Evolutionary conservation across 2,888 invertebrate genomes (phyloP).

Genomic region (Yponomeuta evonymella): DNA sequence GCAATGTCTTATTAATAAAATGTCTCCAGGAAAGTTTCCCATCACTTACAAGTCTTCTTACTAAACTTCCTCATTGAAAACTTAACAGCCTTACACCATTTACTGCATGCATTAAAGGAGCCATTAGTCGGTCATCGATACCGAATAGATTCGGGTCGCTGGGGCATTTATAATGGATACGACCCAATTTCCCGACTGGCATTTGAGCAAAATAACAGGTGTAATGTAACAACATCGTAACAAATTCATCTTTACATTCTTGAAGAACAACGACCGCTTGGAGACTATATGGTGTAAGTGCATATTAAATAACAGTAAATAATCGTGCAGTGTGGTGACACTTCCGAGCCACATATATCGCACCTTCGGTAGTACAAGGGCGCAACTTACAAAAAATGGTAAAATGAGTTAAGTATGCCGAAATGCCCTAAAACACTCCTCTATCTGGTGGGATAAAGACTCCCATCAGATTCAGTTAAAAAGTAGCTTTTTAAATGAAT

Average conservation of each 20-base stretch:
- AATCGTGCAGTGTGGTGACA: too few species aligned
- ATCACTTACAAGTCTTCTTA: not conserved
- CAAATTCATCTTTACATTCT: not conserved
- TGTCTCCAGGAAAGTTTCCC: not conserved
- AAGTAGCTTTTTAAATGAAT: too few species aligned
- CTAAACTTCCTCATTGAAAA: too few species aligned
- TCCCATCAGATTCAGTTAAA: too few species aligned
- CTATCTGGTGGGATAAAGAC: too few species aligned
- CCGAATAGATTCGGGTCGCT: not conserved
- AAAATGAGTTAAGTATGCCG: too few species aligned
- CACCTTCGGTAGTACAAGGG: too few species aligned
- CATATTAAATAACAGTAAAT: not conserved
- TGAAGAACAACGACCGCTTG: not conserved
- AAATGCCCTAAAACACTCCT: too few species aligned
- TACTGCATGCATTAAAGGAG: not conserved
- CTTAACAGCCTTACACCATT: not conserved
- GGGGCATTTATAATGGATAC: not conserved
- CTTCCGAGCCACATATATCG: too few species aligned
- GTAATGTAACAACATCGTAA: not conserved
- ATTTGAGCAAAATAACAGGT: not conserved
- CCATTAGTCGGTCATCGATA: not conserved
- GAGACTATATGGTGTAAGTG: not conserved
- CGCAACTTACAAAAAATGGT: too few species aligned
- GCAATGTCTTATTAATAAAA: too few species aligned
- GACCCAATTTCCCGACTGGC: not conserved